phyloP scores from a whole-genome alignment of 2,113 vertebrate genomes.

The Neogale vison region DNA sequence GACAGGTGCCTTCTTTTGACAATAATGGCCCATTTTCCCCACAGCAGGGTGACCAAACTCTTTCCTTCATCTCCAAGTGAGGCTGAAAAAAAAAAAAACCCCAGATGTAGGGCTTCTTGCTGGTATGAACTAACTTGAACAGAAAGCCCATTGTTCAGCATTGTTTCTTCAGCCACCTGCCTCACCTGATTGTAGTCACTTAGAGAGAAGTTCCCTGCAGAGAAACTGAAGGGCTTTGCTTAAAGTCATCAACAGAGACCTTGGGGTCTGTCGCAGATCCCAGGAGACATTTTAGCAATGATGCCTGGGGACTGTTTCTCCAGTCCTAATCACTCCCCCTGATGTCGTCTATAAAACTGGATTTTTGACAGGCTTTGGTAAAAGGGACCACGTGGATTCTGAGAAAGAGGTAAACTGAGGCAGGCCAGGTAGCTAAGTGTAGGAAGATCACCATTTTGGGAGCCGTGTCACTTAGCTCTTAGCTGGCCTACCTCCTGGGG shows the following conservation, averaged over 20 bases:
- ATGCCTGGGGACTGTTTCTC: not conserved
- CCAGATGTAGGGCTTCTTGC: constrained; percentile 44
- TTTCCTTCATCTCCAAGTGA: constrained; percentile 45
- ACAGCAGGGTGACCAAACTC: constrained; percentile 31
- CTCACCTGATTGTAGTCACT: constrained; percentile 47
- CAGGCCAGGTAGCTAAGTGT: not conserved
- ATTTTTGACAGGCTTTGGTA: not conserved
- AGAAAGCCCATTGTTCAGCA: constrained; percentile 42
- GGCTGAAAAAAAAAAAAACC: not conserved
- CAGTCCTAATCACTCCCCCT: not conserved
- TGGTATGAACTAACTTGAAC: constrained; percentile 33
- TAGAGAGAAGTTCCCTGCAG: constrained; percentile 44
- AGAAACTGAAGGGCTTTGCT: constrained; percentile 45
- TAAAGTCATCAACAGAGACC: constrained; percentile 49
- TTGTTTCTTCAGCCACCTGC: constrained; percentile 20
- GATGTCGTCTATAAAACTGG: not conserved
- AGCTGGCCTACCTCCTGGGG: not conserved
- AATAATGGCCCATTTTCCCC: constrained; percentile 56
- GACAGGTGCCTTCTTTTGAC: constrained; percentile 42
- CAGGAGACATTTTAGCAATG: not conserved
- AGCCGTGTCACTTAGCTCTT: not conserved
- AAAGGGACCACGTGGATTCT: not conserved
- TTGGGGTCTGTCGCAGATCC: not conserved
- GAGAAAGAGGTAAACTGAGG: not conserved
- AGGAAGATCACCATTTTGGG: not conserved